Evolutionary conservation across 2,113 vertebrate genomes (phyloP).

Genomic region (Heteronetta atricapilla): DNA sequence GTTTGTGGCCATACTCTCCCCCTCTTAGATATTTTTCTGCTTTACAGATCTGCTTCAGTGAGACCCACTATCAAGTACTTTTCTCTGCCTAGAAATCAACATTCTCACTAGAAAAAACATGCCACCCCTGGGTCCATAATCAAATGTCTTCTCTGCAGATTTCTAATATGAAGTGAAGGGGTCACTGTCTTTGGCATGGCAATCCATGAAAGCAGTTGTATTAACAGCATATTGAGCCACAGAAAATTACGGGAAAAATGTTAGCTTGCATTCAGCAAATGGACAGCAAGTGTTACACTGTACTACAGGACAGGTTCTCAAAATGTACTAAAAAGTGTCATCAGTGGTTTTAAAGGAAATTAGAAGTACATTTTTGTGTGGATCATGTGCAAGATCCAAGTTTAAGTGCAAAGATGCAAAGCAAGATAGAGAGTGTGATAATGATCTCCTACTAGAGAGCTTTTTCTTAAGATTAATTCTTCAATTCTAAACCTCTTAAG

Average conservation of each 20-base stretch:
- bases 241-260: not conserved
- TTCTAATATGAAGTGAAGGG: not conserved
- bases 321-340: not conserved
- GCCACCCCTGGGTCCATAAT: accelerated
- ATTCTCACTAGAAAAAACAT: not conserved
- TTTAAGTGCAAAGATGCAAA: not conserved
- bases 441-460: not conserved
- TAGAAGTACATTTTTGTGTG: not conserved
- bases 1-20: not conserved
- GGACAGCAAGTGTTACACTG: not conserved
- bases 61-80: not conserved
- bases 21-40: not conserved
- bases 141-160: not conserved
- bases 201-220: not conserved
- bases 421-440: not conserved
- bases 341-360: not conserved
- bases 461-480: not conserved
- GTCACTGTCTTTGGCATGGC: accelerated
- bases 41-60: not conserved
- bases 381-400: not conserved
- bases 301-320: not conserved
- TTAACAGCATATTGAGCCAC: not conserved
- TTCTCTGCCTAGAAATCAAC: not conserved
- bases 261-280: not conserved
- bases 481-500: not conserved